These are phyloP conservation scores for Stenolophus ochropezus DNA, from an alignment of 2,888 invertebrate species.

Conservation along the genomic window DNA sequence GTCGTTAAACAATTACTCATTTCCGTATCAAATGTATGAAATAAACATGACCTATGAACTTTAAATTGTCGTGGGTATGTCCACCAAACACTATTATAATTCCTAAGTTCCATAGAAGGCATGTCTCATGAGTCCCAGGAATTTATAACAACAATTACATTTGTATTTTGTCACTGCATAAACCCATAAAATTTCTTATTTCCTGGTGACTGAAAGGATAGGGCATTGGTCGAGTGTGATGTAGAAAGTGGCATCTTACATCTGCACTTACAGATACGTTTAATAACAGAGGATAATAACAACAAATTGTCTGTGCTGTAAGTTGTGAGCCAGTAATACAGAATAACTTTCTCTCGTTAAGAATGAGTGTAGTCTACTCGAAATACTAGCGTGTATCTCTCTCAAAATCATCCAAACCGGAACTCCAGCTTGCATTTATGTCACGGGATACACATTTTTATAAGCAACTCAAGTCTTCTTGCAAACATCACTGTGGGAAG, in stretches of 20 bases:
- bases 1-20: too few species aligned
- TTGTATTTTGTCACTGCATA: too few species aligned
- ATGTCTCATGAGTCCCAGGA: too few species aligned
- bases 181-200: neutral
- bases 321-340: slow-evolving; percentile 9
- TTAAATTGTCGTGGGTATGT: too few species aligned
- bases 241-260: slow-evolving; percentile 18
- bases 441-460: neutral
- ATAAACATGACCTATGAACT: too few species aligned
- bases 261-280: slow-evolving; percentile 14
- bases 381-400: neutral
- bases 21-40: too few species aligned
- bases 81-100: too few species aligned
- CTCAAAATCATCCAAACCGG: neutral
- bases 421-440: neutral
- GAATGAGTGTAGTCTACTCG: neutral
- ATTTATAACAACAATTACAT: too few species aligned
- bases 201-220: neutral
- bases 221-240: neutral
- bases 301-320: slow-evolving; percentile 11
- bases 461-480: too few species aligned
- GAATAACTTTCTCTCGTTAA: slow-evolving; percentile 38
- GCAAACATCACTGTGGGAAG: too few species aligned
- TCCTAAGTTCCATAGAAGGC: too few species aligned
- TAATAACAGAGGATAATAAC: slow-evolving; percentile 37